Evolutionary conservation across 2,888 invertebrate genomes (phyloP).

Genomic region (Leptopterna dolabrata): DNA sequence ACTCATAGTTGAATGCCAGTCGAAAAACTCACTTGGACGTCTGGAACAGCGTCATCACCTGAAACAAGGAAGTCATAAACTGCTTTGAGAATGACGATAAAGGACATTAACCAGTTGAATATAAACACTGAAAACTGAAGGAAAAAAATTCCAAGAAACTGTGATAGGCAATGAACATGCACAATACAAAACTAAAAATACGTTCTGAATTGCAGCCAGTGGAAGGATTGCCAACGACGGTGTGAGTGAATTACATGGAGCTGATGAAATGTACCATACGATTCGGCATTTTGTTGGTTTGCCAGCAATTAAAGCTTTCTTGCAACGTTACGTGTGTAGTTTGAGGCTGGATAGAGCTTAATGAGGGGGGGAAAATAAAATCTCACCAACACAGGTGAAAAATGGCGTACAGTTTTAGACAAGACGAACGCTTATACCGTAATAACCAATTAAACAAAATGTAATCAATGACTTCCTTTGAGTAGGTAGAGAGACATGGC

Average conservation of each 20-base stretch:
- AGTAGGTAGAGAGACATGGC: too few relatives aligned
- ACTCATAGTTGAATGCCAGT: not conserved
- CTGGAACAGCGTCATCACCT: conserved; percentile 22
- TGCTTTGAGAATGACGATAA: not conserved
- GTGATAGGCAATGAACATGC: not conserved
- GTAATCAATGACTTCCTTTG: too few relatives aligned
- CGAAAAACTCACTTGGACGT: conserved; percentile 34
- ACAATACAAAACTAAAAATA: not conserved
- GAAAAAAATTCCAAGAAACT: not conserved
- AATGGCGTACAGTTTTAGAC: too few relatives aligned
- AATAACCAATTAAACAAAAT: too few relatives aligned
- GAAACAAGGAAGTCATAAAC: conserved; percentile 6
- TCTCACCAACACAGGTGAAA: too few relatives aligned
- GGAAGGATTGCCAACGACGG: not conserved
- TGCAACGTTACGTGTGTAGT: too few relatives aligned
- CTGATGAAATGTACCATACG: not conserved
- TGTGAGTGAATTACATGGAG: not conserved
- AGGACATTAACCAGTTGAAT: not conserved
- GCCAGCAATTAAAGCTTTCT: not conserved
- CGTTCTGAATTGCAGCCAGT: not conserved
- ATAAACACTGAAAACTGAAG: not conserved
- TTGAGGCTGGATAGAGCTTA: too few relatives aligned
- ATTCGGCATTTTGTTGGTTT: not conserved
- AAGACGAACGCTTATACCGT: too few relatives aligned
- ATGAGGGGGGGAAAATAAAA: too few relatives aligned